phyloP scores from a whole-genome alignment of 2,888 invertebrate species.

The Panopea generosa region DNA sequence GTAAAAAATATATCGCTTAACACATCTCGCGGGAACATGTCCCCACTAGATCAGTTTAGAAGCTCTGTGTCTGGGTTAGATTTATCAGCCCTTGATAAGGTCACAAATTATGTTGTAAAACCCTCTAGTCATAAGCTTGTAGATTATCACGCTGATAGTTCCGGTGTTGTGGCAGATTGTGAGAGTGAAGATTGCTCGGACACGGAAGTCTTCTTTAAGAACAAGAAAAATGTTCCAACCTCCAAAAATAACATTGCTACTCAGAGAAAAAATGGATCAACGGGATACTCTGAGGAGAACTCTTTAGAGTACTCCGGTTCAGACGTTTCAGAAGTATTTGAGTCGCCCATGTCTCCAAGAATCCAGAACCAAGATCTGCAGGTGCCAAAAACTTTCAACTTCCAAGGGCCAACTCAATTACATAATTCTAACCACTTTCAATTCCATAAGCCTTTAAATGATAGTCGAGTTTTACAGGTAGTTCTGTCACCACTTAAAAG shows the following conservation, averaged over 20 bases:
- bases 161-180: slow-evolving; percentile 55
- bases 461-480: slow-evolving; percentile 68
- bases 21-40: background rate
- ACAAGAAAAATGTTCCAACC: background rate
- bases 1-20: slow-evolving; percentile 2
- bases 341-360: slow-evolving; percentile 7
- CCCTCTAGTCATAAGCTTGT: slow-evolving; percentile 1
- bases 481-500: slow-evolving; percentile 69
- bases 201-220: slow-evolving; percentile 31
- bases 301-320: slow-evolving; percentile 25
- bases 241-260: background rate
- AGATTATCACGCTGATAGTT: slow-evolving; percentile 43
- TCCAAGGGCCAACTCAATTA: slow-evolving; percentile 9
- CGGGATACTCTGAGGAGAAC: background rate
- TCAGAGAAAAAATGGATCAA: background rate
- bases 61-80: slow-evolving; percentile 45
- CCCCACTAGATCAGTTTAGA: slow-evolving; percentile 41
- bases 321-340: slow-evolving; percentile 4
- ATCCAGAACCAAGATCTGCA: slow-evolving; percentile 5
- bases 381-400: slow-evolving; percentile 7
- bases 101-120: background rate
- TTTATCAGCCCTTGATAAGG: slow-evolving; percentile 29
- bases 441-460: slow-evolving; percentile 47
- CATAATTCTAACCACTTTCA: slow-evolving; percentile 11
- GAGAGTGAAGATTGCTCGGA: slow-evolving; percentile 54